Percentiles rank a stretch among this genome's conserved stretches.
Evolutionary conservation across 1,140 invertebrate species (phyloP).

Genomic region (Anastrepha obliqua): DNA sequence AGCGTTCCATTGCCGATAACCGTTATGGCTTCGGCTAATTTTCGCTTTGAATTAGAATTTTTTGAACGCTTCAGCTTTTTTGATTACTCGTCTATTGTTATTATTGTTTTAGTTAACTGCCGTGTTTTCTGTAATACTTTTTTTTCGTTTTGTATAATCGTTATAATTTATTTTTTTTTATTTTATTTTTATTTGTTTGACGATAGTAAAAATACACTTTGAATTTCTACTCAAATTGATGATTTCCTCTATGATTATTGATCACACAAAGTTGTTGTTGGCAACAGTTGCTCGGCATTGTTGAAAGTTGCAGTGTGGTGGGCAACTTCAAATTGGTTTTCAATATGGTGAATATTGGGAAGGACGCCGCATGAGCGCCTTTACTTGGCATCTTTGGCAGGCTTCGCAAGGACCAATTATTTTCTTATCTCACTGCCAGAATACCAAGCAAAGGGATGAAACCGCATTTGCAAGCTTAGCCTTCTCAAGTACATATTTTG

Average conservation of each 20-base stretch:
- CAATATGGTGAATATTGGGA: not conserved
- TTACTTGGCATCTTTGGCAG: too few relatives aligned
- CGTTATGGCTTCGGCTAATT: not conserved
- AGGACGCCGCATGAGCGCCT: too few relatives aligned
- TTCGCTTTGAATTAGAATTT: not conserved
- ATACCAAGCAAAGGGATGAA: too few relatives aligned
- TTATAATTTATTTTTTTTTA: not conserved
- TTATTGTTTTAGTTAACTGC: not conserved
- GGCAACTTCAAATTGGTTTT: not conserved
- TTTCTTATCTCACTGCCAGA: too few relatives aligned
- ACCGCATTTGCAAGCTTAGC: too few relatives aligned
- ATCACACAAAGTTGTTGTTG: constrained; percentile 56
- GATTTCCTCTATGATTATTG: constrained; percentile 21
- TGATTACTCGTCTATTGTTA: not conserved
- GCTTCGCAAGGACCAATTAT: too few relatives aligned
- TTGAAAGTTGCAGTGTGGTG: not conserved
- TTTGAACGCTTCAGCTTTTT: not conserved
- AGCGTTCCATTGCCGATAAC: not conserved
- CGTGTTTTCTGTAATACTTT: not conserved
- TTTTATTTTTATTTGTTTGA: constrained; percentile 18
- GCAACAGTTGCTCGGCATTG: not conserved
- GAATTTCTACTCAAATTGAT: constrained; percentile 32
- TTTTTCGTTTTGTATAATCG: not conserved
- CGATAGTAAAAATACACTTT: constrained; percentile 28
- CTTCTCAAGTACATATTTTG: too few relatives aligned